Evolutionary conservation across 2,797 vertebrate genomes (phyloP).

Genomic region (Eulemur albifrons): DNA sequence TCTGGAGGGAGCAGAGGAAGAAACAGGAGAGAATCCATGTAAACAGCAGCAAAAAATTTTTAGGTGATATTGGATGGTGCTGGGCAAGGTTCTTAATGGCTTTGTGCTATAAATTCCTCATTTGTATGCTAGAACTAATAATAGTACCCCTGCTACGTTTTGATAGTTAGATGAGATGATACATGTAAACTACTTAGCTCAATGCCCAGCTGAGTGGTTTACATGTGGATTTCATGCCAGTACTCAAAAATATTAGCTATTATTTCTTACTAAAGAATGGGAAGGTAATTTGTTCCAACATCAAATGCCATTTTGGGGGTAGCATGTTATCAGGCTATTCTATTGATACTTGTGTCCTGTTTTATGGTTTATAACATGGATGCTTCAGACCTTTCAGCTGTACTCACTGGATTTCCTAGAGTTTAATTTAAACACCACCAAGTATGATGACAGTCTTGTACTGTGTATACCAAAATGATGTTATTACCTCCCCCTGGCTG

Average conservation of each 20-base stretch:
- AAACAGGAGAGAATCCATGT: neutral
- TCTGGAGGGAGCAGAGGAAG: neutral
- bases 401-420: neutral
- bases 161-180: slow-evolving; percentile 11
- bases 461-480: neutral
- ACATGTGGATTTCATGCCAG: neutral
- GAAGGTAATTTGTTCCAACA: neutral
- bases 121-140: neutral
- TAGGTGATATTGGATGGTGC: neutral
- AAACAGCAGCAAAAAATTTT: neutral
- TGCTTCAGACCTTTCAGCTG: neutral
- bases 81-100: neutral
- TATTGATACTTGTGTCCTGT: neutral
- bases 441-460: neutral
- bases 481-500: neutral
- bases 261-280: neutral
- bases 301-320: neutral
- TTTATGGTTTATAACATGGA: neutral
- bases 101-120: neutral
- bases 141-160: neutral
- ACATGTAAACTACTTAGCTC: neutral
- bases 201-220: neutral
- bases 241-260: neutral
- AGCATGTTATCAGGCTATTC: neutral
- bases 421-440: neutral